Base-by-base conservation (phyloP, 2,888 invertebrate genomes). In the Pristionchus exspectatus region DNA sequence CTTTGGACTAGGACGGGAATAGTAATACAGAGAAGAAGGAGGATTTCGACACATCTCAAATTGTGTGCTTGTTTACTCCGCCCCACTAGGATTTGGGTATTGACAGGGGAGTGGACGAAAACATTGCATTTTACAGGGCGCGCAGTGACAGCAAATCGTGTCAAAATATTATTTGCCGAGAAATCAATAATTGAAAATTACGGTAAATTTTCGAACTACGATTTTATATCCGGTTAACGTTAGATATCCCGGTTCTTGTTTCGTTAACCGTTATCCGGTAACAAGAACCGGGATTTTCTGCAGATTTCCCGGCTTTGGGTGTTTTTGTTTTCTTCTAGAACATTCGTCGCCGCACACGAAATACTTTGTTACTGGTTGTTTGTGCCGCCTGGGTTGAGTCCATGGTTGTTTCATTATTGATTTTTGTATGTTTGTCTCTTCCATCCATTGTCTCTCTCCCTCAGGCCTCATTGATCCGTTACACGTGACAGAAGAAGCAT, bases 401-500 rank as follows among this genome's bases (percentile, higher is more conserved):
- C 44, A 24, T 24, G 21, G 24, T 38, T 77, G 24, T 21, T 14
- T 24, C n/a, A 77, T 44, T 44, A 72, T 77, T 38, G 77, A 77
- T 72, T 72, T 72, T 21, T 72, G 16, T 30, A 72, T 21, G 21
- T 10, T 38, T 38, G 10, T 27, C 16, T 81, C 33, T n/a, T 1
- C 27, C 27, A 50, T 1, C 27, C 27, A 50, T 81, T 44, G 24
- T 50, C 50, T 27, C 81, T 81, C 30, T 81, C 14, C 50, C 81
- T 54, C 81, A 54, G 50, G 50, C 50, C 50, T 81, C 50, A 81
- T 81, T 50, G 81, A 81, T 81, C n/a, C 50, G 27, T 54, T 81
- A 54, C 81, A 81, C 81, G 81, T 81, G 81, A 81, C 81, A 54
- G 50, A 50, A 81, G 81, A 24, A n/a, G 63, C 56, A 72, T 38